Evolutionary conservation across 2,797 vertebrate genomes (phyloP).

Genomic region (Bufotes viridis): DNA sequence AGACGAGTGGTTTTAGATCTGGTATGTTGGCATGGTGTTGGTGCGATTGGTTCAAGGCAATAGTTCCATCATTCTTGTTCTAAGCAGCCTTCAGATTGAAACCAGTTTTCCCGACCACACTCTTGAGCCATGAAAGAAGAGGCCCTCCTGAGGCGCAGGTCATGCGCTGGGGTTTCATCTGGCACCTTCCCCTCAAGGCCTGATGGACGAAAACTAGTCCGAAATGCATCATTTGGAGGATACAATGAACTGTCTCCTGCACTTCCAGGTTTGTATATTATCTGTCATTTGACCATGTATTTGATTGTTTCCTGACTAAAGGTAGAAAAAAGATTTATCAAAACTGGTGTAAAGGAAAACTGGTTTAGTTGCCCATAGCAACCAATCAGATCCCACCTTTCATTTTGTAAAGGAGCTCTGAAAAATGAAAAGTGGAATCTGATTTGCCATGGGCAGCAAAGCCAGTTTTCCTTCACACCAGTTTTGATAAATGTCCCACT

Average conservation of each 20-base stretch:
- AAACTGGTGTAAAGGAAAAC: no score
- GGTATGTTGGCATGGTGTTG: slow-evolving; percentile 68
- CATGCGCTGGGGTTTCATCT: slow-evolving; percentile 84
- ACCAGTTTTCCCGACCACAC: slow-evolving; percentile 70
- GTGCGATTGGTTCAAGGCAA: slow-evolving; percentile 74
- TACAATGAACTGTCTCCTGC: slow-evolving; percentile 92
- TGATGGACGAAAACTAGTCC: slow-evolving; percentile 92
- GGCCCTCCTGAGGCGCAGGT: slow-evolving; percentile 86
- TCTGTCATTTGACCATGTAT: not conserved
- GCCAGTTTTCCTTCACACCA: no score
- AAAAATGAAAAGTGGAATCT: no score
- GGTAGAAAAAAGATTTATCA: no score
- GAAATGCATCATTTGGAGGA: slow-evolving; percentile 97
- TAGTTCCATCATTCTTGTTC: slow-evolving; percentile 72
- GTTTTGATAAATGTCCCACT: no score
- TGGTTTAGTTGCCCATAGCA: no score
- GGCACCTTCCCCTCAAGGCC: slow-evolving; percentile 81
- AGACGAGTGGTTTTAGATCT: slow-evolving; percentile 11
- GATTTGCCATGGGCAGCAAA: no score
- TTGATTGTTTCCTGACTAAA: not conserved
- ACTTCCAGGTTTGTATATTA: slow-evolving; percentile 85
- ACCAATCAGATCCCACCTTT: no score
- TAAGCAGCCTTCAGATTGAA: slow-evolving; percentile 74
- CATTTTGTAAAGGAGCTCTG: no score
- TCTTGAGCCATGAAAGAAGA: slow-evolving; percentile 91